phyloP scores from a whole-genome alignment of 2,797 vertebrate species.

The Chromobotia macracanthus region DNA sequence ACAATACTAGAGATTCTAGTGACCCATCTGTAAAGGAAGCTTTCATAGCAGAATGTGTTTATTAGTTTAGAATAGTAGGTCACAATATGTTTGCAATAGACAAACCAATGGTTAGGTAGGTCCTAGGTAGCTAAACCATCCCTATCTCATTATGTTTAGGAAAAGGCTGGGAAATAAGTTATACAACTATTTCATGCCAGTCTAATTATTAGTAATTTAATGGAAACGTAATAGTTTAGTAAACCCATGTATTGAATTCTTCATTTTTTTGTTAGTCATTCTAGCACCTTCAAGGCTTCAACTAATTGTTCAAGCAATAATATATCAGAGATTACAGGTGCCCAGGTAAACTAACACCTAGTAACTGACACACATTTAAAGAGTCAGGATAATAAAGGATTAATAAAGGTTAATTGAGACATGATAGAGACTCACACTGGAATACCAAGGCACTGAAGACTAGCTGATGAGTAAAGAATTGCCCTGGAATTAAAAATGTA shows the following conservation, averaged over 20 bases:
- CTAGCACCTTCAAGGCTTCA: background rate
- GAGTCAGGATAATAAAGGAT: background rate
- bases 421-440: too few species aligned
- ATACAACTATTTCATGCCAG: background rate
- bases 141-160: background rate
- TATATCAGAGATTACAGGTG: background rate
- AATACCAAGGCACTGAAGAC: too few species aligned
- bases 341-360: background rate
- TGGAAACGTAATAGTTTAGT: background rate
- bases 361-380: background rate
- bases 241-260: background rate
- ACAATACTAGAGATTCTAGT: background rate
- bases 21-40: background rate
- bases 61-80: background rate
- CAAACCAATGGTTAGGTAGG: background rate
- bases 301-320: background rate
- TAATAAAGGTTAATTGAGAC: background rate
- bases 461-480: too few species aligned
- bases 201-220: conserved; percentile 8
- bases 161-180: background rate
- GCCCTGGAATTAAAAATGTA: too few species aligned
- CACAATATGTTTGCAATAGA: background rate
- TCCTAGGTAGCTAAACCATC: background rate
- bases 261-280: background rate
- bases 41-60: background rate